Evolutionary conservation across 2,797 vertebrate species (phyloP), one percentile per base, ranked within the genome.

Genomic region (Sebastes variabilis): DNA sequence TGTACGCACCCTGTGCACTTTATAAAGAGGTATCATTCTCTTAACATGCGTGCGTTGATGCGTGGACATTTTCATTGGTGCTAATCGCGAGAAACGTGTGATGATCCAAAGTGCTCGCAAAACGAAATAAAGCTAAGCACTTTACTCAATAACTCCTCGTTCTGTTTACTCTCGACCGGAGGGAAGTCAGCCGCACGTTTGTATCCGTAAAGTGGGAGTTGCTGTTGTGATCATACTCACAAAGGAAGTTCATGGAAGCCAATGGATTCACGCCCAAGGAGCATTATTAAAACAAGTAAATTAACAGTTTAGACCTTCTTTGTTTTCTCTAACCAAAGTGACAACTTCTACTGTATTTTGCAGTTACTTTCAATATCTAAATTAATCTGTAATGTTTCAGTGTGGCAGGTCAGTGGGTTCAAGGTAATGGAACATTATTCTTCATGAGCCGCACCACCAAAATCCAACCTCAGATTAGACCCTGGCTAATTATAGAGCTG

Each of bases 41-140:
- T 94, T 91, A 88, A 93, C 90, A 91, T 92, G 92, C 81, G 91
- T 92, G 91, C 65, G 60, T 91, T 32, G 66, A 89, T 93, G 93
- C 75, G 90, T 94, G 93, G 91, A 95, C 92, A 93, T 95, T 89
- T 89, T 91, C 94, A 95, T 94, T 93, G 95, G 96, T 96, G 96
- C 95, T 96, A 95, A 92, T 93, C 85, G 87, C 87, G 87, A 90
- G 84, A 88, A 83, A 88, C 38, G 84, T 90, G 93, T 92, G 91
- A 91, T 80, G 84, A 92, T 92, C 89, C 90, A 85, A 90, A 93
- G 93, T 95, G 94, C 93, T 95, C 89, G 92, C 84, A 83, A 79
- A 91, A 88, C 68, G 70, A 83, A 93, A 94, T 92, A 93, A 94
- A 94, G 92, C 72, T 61, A 79, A 89, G 93, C 94, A 95, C 93